These are phyloP conservation scores for Patagioenas fasciata DNA, from an alignment of 2,113 vertebrate species.

Conservation along the genomic window DNA sequence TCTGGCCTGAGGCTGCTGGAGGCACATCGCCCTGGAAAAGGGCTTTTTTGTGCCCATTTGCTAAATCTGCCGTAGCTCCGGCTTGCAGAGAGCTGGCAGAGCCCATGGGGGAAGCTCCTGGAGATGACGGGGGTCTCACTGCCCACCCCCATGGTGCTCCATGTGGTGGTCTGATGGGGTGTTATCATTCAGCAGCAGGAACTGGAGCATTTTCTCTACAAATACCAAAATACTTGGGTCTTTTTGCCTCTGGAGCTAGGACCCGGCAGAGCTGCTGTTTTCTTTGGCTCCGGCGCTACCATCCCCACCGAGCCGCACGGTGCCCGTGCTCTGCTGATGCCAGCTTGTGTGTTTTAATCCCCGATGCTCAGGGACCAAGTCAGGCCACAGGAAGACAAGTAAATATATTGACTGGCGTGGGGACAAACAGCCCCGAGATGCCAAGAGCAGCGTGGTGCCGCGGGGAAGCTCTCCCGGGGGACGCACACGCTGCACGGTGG, in stretches of 20 bases:
- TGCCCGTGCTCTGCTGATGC: neutral
- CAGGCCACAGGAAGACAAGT: neutral
- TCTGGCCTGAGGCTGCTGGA: constrained; percentile 75
- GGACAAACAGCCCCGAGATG: neutral
- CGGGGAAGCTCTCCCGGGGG: neutral
- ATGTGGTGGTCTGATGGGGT: rapidly evolving
- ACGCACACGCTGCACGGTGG: rapidly evolving
- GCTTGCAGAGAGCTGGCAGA: neutral
- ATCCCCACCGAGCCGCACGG: rapidly evolving
- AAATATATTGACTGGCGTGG: neutral
- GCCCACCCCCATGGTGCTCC: neutral
- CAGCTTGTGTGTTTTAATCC: neutral
- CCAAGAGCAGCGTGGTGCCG: neutral
- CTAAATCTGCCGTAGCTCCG: constrained; percentile 20
- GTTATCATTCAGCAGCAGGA: neutral
- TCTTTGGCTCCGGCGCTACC: neutral
- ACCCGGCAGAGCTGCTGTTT: neutral
- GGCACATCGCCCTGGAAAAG: constrained; percentile 64
- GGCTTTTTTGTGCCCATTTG: constrained; percentile 60
- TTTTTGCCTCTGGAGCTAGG: neutral
- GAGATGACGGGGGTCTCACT: neutral
- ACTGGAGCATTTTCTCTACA: neutral
- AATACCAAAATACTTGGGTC: neutral
- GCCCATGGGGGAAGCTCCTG: neutral
- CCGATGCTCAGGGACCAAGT: neutral